A percentile compares a stretch with the other conserved stretches of the same genome.
phyloP scores from a whole-genome alignment of 2,113 vertebrate genomes.

The Camarhynchus parvulus region DNA sequence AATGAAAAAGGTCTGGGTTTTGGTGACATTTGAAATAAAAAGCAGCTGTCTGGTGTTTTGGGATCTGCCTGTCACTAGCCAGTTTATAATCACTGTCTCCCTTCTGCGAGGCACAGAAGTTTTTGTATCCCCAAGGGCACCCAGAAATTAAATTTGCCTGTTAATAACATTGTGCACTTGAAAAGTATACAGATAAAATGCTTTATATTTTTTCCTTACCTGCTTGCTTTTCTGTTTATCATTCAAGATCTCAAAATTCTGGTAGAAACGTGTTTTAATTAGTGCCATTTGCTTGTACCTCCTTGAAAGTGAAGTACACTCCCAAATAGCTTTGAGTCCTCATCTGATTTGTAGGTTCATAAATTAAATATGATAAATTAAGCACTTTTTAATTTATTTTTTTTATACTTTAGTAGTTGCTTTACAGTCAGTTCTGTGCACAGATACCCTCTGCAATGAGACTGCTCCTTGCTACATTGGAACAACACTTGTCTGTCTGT shows the following conservation, averaged over 20 bases:
- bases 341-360: not conserved
- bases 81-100: not conserved
- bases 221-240: not conserved
- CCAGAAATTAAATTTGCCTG: not conserved
- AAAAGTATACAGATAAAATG: not conserved
- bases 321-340: not conserved
- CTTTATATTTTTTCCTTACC: not conserved
- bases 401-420: not conserved
- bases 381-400: not conserved
- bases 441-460: not conserved
- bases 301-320: not conserved
- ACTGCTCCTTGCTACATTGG: not conserved
- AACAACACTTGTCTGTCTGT: not conserved
- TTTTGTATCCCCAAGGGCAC: not conserved
- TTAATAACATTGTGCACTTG: not conserved
- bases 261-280: not conserved
- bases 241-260: not conserved
- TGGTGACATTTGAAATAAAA: slow-evolving; percentile 43
- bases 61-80: not conserved
- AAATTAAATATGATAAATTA: not conserved
- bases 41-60: not conserved
- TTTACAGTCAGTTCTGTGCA: not conserved
- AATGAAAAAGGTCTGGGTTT: not conserved
- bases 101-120: not conserved
- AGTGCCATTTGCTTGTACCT: not conserved